Conservation (phyloP, 2,113 vertebrate genomes). For the Pungitius pungitius region DNA sequence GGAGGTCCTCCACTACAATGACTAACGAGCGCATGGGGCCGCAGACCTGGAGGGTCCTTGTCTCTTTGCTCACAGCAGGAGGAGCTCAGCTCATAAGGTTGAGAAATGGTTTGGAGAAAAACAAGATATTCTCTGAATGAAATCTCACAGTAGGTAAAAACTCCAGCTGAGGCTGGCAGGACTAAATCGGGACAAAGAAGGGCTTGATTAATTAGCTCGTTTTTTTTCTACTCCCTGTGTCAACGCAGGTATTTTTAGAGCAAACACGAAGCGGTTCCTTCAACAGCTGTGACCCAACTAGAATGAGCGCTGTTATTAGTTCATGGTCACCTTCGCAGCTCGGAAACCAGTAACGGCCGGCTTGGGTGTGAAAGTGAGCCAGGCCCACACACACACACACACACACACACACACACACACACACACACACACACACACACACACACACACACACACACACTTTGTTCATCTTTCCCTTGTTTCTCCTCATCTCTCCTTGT, state of each 20-base stretch:
- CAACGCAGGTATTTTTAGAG: constrained; percentile 74
- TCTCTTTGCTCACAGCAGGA: constrained; percentile 52
- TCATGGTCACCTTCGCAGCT: constrained; percentile 73
- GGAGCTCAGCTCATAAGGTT: constrained; percentile 36
- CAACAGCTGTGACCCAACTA: constrained; percentile 80
- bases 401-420: not conserved
- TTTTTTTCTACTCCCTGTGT: constrained; percentile 60
- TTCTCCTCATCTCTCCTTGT: not conserved
- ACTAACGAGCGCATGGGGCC: constrained; percentile 4
- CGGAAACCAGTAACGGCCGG: constrained; percentile 40
- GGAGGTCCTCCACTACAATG: constrained; percentile 27
- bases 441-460: constrained; percentile 47
- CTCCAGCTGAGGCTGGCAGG: constrained; percentile 27
- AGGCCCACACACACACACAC: constrained; percentile 25
- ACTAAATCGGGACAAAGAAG: constrained; percentile 54
- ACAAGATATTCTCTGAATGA: constrained; percentile 42
- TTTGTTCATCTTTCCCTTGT: not conserved
- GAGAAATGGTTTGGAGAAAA: constrained; percentile 21
- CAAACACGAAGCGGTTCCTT: constrained; percentile 60
- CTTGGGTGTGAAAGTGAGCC: constrained; percentile 50
- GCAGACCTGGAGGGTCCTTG: constrained; percentile 24
- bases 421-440: constrained; percentile 40
- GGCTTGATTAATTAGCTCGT: constrained; percentile 69
- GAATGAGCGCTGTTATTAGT: constrained; percentile 72
- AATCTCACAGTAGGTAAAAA: constrained; percentile 58